Percentiles rank a stretch among this genome's conserved stretches.
These are phyloP conservation scores for Martes martes DNA, from an alignment of 2,113 vertebrate species.

Conservation along the genomic window DNA sequence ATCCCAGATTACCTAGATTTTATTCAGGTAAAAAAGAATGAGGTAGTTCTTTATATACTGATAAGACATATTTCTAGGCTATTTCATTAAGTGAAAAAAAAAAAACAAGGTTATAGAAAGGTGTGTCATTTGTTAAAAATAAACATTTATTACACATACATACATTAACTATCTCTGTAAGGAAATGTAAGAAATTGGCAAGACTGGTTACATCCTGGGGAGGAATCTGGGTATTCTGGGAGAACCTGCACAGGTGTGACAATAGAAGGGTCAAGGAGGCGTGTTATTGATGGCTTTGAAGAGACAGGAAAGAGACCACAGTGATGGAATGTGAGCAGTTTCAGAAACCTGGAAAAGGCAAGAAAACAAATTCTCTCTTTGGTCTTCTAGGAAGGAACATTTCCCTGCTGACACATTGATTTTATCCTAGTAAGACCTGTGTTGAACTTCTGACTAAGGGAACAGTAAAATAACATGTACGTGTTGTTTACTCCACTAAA, in stretches of 20 bases:
- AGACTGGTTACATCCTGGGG: neutral
- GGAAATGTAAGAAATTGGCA: neutral
- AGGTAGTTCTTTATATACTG: neutral
- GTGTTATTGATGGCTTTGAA: neutral
- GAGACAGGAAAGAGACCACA: neutral
- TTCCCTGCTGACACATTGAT: neutral
- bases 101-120: neutral
- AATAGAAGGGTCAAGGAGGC: neutral
- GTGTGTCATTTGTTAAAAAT: neutral
- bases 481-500: neutral
- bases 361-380: neutral
- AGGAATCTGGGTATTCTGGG: neutral
- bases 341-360: neutral
- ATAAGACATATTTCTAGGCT: neutral
- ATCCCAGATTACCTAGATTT: neutral
- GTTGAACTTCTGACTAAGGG: neutral
- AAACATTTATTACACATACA: neutral
- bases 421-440: neutral
- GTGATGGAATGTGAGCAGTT: neutral
- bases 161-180: neutral
- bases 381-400: neutral
- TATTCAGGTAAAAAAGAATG: neutral
- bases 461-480: neutral
- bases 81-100: neutral
- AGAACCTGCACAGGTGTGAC: neutral